Conservation (phyloP, 2,113 vertebrate species). For the Scophthalmus maximus region DNA sequence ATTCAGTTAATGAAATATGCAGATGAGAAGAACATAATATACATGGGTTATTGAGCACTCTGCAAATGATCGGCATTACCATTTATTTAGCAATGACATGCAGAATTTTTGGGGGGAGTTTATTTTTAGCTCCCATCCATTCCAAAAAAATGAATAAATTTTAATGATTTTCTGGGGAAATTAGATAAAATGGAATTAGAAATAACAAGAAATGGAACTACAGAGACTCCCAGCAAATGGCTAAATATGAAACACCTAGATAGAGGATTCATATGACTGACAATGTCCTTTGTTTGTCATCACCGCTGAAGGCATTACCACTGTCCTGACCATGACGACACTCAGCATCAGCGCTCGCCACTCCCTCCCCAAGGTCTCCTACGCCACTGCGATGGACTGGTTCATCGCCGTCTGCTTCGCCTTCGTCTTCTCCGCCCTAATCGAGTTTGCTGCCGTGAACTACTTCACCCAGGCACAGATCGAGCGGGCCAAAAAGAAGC, state of each 20-base stretch:
- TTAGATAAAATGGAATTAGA: no score
- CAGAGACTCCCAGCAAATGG: not conserved
- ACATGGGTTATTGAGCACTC: conserved; percentile 51
- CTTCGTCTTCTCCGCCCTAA: conserved; percentile 98
- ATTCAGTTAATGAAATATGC: conserved; percentile 58
- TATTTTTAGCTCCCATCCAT: not conserved
- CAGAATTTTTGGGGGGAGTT: not conserved
- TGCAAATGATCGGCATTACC: conserved; percentile 13
- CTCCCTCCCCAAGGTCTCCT: conserved; percentile 98
- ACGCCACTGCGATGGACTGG: conserved; percentile 99
- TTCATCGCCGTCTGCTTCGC: conserved; percentile 99
- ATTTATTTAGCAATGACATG: conserved; percentile 19
- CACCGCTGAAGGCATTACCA: conserved; percentile 91
- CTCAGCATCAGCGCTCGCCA: conserved; percentile 98
- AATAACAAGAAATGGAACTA: no score
- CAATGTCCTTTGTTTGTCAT: conserved; percentile 6
- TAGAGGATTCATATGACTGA: not conserved
- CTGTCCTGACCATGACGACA: conserved; percentile 98
- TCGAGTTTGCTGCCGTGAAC: conserved; percentile 98
- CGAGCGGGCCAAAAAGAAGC: conserved; percentile 92
- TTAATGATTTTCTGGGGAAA: no score
- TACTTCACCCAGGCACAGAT: conserved; percentile 95
- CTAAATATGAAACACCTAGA: not conserved
- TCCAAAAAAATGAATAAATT: not conserved
- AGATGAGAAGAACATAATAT: conserved; percentile 39